Evolutionary conservation across 2,888 invertebrate species (phyloP), one percentile per base, ranked within the genome.

Genomic region (Drosophila antonietae): DNA sequence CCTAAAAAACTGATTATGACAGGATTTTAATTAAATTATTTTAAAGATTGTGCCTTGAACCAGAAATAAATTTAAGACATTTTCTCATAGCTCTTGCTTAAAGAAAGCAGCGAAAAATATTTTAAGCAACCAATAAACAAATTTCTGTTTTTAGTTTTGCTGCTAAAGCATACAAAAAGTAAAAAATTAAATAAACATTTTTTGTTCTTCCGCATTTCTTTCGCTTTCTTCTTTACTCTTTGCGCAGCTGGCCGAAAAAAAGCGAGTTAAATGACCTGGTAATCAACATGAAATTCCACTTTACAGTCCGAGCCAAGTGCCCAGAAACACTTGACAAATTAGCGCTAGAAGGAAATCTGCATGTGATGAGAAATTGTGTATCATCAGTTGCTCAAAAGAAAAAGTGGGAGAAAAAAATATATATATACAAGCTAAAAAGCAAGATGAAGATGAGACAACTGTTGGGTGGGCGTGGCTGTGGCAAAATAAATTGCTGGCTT

Each of bases 401-500:
- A 44, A 69, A 62, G 8, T 20, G 2, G 15, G 7, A 8, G 62
- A 47, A 68, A 67, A 67, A 72, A 46, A 52, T 44, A 18, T 14
- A 46, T 23, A 46, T 8, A 23, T 4, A 9, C 15, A 46, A 23
- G 56, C 9, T 58, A 64, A 20, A 49, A 14, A 4, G 12, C 7
- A 33, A 37, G 23, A 37, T 46, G 53, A 35, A n/a, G 28, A 3
- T 7, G 41, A 41, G 41, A 55, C 41, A 55, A 37, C 28, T 62
- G 70, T 7, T 14, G 20, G 39, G 15, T 51, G 61, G 49, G 51
- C 35, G 67, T 35, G 46, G 62, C 51, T 39, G 23, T 47, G 41
- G 65, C 43, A 75, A 88, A 89, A 91, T 87, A 88, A 89, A 90
- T 90, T 90, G 90, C 87, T 81, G 64, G 80, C 70, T 78, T 70